Evolutionary conservation across 2,888 invertebrate genomes (phyloP), one percentile per base, ranked within the genome.

Genomic region (Eristalis intricaria): DNA sequence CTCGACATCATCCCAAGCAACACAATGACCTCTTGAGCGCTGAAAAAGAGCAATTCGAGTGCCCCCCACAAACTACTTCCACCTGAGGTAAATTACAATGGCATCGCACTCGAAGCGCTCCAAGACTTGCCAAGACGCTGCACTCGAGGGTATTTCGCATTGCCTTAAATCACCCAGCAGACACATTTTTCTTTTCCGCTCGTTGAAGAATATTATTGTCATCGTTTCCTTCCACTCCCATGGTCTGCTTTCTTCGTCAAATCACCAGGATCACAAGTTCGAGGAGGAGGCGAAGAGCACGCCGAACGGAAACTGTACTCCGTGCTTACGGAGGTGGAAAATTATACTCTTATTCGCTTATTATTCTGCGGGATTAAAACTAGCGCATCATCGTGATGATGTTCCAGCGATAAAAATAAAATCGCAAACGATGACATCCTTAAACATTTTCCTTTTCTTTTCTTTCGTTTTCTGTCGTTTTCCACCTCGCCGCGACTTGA

Each of bases 271-370:
- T 43, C 43, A 50, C 50, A 50, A 50, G 32, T 11, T 50, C 23
- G n/a, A 38, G 29, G 7, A 22, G 15, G 3, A 26, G 64, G 11
- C 26, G 23, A 77, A 43, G 61, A 19, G 32, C 10, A 32, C 10
- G 10, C 32, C 10, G 32, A 32, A 32, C 32, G 50, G 58, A 50
- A 32, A 69, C 32, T 64, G 75, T 83, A 89, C 89, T 89, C 89
- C 79, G 77, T 90, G 90, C 84, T 89, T 89, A 90, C 89, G 89
- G 90, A 90, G 89, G 90, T 90, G 90, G 90, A 91, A 91, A 91
- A 91, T 91, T 89, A 90, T 90, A 90, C 90, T 91, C 90, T 91
- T 90, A 89, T 89, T 84, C 89, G 89, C 89, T 89, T 89, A 88
- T 89, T 89, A 89, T 89, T 79, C 75, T 71, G 71, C 61, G 56